These are phyloP conservation scores for Lepilemur septentrionalis DNA, from an alignment of 2,797 vertebrate species.

Conservation along the genomic window DNA sequence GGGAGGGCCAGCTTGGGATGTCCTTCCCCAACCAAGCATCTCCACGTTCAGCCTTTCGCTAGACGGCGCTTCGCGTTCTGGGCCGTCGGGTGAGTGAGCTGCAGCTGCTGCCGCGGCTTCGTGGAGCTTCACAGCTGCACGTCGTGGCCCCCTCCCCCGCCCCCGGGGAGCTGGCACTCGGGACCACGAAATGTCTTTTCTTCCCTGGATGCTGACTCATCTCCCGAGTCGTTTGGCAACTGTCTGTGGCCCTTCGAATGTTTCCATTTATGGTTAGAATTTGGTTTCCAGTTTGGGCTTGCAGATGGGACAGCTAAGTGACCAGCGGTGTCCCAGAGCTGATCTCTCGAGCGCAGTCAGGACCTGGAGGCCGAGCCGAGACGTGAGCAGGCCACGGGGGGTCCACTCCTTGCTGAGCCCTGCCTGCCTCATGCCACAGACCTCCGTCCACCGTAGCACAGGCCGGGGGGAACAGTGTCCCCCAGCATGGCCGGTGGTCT, in stretches of 20 bases:
- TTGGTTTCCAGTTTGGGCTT: constrained; percentile 27
- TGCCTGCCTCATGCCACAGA: fast-evolving
- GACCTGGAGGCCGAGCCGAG: not conserved
- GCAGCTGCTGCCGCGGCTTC: fast-evolving
- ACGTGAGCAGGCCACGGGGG: fast-evolving
- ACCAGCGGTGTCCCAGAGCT: not conserved
- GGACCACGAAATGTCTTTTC: not conserved
- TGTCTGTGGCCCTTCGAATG: constrained; percentile 24
- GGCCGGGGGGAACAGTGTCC: fast-evolving
- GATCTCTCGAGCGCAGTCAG: not conserved
- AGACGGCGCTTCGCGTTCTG: not conserved
- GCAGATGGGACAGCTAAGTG: constrained; percentile 66
- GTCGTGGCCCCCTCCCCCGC: not conserved
- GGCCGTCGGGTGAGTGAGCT: not conserved
- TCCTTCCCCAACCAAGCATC: not conserved
- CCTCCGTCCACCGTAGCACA: fast-evolving
- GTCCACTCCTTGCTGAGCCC: not conserved
- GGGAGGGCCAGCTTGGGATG: not conserved
- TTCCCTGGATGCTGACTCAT: constrained; percentile 69
- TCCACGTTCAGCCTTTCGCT: not conserved
- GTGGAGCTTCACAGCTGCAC: not conserved
- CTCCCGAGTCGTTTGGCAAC: constrained; percentile 63
- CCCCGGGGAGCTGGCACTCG: not conserved
- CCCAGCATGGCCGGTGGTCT: no score
- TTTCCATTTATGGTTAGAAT: constrained; percentile 83